Conservation (phyloP, 2,113 vertebrate genomes). For the Corythornis vintsioides region DNA sequence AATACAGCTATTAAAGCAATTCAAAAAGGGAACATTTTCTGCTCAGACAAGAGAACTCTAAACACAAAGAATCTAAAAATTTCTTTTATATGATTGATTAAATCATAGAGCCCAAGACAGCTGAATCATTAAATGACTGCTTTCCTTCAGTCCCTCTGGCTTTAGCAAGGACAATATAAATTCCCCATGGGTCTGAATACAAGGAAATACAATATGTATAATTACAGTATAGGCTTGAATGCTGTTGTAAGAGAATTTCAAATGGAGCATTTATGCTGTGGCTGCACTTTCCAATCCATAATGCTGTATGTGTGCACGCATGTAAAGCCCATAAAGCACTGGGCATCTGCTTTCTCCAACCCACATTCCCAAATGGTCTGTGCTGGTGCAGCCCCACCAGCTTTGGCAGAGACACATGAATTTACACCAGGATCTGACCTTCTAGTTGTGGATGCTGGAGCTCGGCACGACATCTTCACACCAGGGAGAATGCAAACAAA, state of each 20-base stretch:
- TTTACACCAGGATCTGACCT: not conserved
- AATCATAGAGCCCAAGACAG: conserved; percentile 81
- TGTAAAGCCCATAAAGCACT: not conserved
- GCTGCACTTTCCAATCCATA: conserved; percentile 66
- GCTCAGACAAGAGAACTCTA: conserved; percentile 73
- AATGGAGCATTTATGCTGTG: conserved; percentile 61
- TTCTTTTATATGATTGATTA: conserved; percentile 82
- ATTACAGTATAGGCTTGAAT: conserved; percentile 76
- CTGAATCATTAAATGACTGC: conserved; percentile 78
- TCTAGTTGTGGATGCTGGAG: not conserved
- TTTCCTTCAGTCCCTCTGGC: conserved; percentile 75
- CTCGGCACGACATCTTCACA: not conserved
- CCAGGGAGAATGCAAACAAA: not conserved
- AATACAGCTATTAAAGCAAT: conserved; percentile 81
- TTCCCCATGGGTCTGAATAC: conserved; percentile 66
- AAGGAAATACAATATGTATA: conserved; percentile 82
- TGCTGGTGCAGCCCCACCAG: not conserved
- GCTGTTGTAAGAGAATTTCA: conserved; percentile 64
- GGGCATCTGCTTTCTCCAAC: conserved; percentile 36
- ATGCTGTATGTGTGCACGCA: not conserved
- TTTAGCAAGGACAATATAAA: conserved; percentile 79
- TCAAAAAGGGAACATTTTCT: conserved; percentile 77
- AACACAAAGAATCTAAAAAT: conserved; percentile 67
- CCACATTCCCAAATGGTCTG: conserved; percentile 15
- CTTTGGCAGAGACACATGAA: not conserved